Percentiles rank a stretch among this genome's conserved stretches.
phyloP scores from a whole-genome alignment of 30 jellyfish, hydroid and myxozoan species.

The Morbakka virulenta region DNA sequence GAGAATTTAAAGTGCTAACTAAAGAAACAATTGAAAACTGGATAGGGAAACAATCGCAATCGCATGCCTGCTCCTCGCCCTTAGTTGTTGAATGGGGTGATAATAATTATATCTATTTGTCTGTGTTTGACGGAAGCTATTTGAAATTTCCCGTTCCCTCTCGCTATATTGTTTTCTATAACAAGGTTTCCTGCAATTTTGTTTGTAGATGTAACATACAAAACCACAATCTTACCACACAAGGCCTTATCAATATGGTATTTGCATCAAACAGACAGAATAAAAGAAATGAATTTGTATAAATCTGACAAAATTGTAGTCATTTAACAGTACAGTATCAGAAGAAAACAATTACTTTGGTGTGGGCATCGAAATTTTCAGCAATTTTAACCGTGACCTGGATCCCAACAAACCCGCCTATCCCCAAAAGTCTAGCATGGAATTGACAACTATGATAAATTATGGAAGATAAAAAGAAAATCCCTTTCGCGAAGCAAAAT shows the following conservation, averaged over 20 bases:
- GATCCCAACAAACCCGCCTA: too few species aligned
- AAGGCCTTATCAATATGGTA: constrained; percentile 17
- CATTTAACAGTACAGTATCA: too few species aligned
- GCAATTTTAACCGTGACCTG: too few species aligned
- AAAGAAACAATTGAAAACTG: constrained; percentile 16
- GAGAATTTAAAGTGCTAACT: background rate
- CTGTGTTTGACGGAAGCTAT: constrained; percentile 20
- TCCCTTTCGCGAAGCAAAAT: too few species aligned
- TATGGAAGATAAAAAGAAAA: too few species aligned
- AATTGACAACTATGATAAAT: too few species aligned
- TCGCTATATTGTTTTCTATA: constrained; percentile 9
- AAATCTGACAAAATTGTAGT: too few species aligned
- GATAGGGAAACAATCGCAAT: background rate
- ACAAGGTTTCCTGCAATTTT: background rate
- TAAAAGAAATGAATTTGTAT: background rate
- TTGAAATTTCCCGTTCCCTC: constrained; percentile 2
- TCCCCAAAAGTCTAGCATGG: too few species aligned
- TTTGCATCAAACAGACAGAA: constrained; percentile 9
- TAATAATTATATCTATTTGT: background rate
- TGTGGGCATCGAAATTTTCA: too few species aligned
- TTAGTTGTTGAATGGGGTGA: constrained; percentile 15
- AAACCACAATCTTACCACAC: background rate
- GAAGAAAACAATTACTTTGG: too few species aligned
- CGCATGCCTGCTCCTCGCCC: constrained; percentile 2
- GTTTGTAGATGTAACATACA: constrained; percentile 8